phyloP scores from a whole-genome alignment of 2,113 vertebrate genomes.

The Acrocephalus kingi region DNA sequence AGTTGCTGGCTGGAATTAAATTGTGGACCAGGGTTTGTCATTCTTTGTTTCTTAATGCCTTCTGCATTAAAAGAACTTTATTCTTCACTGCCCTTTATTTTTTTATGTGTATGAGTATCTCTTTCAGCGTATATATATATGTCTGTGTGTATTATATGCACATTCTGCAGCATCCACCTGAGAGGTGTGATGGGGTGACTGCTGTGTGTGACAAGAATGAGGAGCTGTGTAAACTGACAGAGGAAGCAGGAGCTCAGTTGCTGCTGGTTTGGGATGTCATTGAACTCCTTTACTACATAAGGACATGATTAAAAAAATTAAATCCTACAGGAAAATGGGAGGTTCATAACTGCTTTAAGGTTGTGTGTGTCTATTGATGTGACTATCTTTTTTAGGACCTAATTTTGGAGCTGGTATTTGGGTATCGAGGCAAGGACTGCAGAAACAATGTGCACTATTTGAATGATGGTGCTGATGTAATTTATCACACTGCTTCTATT shows the following conservation, averaged over 20 bases:
- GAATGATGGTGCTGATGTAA: constrained; percentile 95
- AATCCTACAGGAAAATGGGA: neutral
- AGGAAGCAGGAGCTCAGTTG: neutral
- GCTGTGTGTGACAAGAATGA: neutral
- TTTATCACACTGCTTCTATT: constrained; percentile 95
- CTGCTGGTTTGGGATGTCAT: neutral
- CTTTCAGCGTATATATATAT: neutral
- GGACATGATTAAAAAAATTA: neutral
- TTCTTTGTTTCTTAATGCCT: neutral
- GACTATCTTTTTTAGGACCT: constrained; percentile 82
- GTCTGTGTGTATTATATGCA: neutral
- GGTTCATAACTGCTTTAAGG: neutral
- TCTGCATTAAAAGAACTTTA: neutral
- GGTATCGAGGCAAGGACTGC: constrained; percentile 96
- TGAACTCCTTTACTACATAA: neutral
- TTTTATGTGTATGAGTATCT: neutral
- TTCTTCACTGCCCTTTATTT: neutral
- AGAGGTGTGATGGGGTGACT: neutral
- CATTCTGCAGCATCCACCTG: neutral
- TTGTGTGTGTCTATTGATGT: neutral
- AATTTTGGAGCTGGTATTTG: constrained; percentile 95
- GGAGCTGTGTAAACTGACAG: neutral
- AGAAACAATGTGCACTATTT: constrained; percentile 98
- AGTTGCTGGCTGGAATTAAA: neutral
- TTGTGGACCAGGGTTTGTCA: neutral